Evolutionary conservation across 2,888 invertebrate genomes (phyloP).

Genomic region (Polymixis flavicincta): DNA sequence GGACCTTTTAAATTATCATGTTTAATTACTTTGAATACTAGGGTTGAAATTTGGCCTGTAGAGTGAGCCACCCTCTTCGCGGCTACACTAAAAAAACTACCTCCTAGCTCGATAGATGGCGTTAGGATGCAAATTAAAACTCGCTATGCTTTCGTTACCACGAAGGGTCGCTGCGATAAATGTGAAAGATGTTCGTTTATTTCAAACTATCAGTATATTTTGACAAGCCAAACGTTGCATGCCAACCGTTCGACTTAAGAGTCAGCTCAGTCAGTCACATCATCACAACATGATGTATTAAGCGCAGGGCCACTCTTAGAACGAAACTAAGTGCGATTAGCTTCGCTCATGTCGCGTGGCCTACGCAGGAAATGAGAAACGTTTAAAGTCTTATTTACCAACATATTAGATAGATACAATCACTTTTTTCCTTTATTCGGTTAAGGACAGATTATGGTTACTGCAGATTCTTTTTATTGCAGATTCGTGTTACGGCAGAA

Average conservation of each 20-base stretch:
- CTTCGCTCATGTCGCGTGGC: not conserved
- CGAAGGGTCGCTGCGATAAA: not conserved
- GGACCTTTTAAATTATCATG: not conserved
- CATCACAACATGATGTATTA: too few species aligned
- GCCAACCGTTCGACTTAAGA: too few species aligned
- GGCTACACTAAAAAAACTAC: not conserved
- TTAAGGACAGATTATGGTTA: too few species aligned
- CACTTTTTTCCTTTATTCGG: too few species aligned
- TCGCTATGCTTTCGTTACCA: not conserved
- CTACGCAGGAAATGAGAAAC: too few species aligned
- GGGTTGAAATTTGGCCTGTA: not conserved
- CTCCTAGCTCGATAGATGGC: not conserved
- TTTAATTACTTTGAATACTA: not conserved
- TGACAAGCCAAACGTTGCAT: too few species aligned
- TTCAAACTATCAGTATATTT: too few species aligned
- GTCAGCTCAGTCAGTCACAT: not conserved
- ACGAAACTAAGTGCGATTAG: not conserved
- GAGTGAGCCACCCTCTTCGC: not conserved
- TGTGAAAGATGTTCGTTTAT: not conserved
- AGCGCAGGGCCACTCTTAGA: not conserved
- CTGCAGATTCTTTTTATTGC: too few species aligned
- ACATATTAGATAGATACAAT: too few species aligned
- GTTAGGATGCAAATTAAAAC: not conserved
- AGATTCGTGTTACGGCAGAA: too few species aligned
- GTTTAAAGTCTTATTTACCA: too few species aligned